Percentiles rank a stretch among this genome's conserved stretches.
These are phyloP conservation scores for Myodes glareolus DNA, from an alignment of 2,113 vertebrate species.

Conservation along the genomic window DNA sequence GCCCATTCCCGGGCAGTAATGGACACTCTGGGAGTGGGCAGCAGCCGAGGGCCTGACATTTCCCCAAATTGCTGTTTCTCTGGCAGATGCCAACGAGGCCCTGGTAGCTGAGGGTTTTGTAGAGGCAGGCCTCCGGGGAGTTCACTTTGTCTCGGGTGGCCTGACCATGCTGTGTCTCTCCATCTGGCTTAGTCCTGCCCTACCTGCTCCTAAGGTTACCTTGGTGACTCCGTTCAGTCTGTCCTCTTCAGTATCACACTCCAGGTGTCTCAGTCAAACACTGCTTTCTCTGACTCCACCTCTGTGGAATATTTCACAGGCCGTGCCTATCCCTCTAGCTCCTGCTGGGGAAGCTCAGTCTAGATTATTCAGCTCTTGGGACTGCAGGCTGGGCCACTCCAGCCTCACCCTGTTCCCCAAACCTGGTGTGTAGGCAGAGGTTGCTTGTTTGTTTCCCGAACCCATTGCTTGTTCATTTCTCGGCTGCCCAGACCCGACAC, in stretches of 20 bases:
- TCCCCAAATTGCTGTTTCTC: not conserved
- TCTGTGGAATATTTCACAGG: not conserved
- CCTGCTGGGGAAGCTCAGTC: not conserved
- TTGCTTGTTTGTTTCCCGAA: no score
- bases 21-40: not conserved
- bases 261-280: no score
- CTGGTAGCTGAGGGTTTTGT: fast-evolving
- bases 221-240: not conserved
- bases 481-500: no score
- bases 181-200: not conserved
- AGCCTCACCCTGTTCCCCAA: no score
- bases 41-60: not conserved
- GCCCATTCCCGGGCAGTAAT: not conserved
- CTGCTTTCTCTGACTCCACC: no score
- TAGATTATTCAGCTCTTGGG: not conserved
- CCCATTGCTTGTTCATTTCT: no score
- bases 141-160: not conserved
- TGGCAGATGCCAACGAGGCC: no score
- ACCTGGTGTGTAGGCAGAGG: no score
- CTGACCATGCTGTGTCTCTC: not conserved
- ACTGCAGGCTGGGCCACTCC: not conserved
- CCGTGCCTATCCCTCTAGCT: not conserved
- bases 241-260: not conserved
- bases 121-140: not conserved
- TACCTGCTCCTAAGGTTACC: not conserved